Percentiles rank a stretch among this genome's conserved stretches.
phyloP scores from a whole-genome alignment of 2,888 invertebrate genomes.

The Drymonia ruficornis region DNA sequence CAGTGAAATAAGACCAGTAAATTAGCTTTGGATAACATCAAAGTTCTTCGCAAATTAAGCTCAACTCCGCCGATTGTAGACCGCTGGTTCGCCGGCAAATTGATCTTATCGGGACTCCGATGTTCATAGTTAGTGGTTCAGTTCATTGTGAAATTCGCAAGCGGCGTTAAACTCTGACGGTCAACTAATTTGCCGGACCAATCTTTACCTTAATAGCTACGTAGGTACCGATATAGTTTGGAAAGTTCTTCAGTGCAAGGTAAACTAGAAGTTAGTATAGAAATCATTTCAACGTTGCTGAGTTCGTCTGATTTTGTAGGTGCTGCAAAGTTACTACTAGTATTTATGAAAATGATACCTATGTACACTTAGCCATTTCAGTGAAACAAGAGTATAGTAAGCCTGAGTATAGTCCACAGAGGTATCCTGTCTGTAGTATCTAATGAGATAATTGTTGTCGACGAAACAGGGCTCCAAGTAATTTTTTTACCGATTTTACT shows the following conservation, averaged over 20 bases:
- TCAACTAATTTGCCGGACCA: constrained; percentile 67
- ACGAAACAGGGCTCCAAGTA: too few species aligned
- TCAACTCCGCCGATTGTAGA: constrained; percentile 50
- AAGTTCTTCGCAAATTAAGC: constrained; percentile 53
- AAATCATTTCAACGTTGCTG: background rate
- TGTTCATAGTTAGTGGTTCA: constrained; percentile 66
- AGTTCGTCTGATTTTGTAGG: background rate
- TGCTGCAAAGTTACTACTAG: too few species aligned
- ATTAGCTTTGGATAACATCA: constrained; percentile 54
- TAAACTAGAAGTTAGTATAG: constrained; percentile 27
- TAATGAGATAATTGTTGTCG: too few species aligned
- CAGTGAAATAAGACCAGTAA: constrained; percentile 39
- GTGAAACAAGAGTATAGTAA: too few species aligned
- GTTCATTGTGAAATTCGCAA: constrained; percentile 61
- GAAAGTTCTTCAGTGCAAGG: constrained; percentile 31
- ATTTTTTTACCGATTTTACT: too few species aligned
- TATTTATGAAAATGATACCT: too few species aligned
- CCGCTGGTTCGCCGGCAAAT: constrained; percentile 52
- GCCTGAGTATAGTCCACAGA: too few species aligned
- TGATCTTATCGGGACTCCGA: constrained; percentile 62
- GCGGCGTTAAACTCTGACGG: constrained; percentile 54
- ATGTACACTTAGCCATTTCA: too few species aligned
- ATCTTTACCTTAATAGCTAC: constrained; percentile 55
- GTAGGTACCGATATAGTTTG: constrained; percentile 30
- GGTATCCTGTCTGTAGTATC: too few species aligned